Conservation (phyloP, 2,797 vertebrate species). For the Bovichtus variegatus region DNA sequence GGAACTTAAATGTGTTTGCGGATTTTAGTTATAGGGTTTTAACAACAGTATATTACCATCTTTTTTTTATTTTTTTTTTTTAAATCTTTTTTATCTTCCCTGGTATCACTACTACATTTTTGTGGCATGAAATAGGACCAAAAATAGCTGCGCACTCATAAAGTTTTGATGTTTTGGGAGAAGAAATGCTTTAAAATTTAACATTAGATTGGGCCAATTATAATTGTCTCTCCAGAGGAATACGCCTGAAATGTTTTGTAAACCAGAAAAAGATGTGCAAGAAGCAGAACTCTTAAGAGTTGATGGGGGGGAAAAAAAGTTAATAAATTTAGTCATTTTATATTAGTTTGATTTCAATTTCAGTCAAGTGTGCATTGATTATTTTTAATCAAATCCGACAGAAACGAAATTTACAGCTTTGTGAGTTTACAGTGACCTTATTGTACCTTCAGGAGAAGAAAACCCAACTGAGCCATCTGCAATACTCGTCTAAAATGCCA, state of each 20-base stretch:
- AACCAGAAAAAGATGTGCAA: background rate
- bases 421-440: slow-evolving; percentile 3
- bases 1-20: background rate
- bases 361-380: background rate
- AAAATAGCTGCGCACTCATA: background rate
- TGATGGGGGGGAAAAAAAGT: background rate
- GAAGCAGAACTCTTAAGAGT: background rate
- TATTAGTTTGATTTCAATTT: background rate
- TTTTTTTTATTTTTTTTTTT: too few species aligned
- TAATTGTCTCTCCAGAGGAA: slow-evolving; percentile 5
- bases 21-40: background rate
- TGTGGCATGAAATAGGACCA: background rate
- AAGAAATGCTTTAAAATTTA: background rate
- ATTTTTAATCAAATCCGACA: background rate
- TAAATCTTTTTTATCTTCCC: background rate
- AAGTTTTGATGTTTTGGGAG: background rate
- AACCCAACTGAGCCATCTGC: background rate
- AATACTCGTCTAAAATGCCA: background rate
- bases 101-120: background rate
- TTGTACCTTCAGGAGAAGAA: background rate
- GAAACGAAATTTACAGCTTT: background rate
- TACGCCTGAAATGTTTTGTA: background rate
- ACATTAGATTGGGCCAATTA: background rate
- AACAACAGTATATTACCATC: background rate
- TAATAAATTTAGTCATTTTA: background rate